These are phyloP conservation scores for Hartigia nigra DNA, from an alignment of 2,888 invertebrate species.

Conservation along the genomic window DNA sequence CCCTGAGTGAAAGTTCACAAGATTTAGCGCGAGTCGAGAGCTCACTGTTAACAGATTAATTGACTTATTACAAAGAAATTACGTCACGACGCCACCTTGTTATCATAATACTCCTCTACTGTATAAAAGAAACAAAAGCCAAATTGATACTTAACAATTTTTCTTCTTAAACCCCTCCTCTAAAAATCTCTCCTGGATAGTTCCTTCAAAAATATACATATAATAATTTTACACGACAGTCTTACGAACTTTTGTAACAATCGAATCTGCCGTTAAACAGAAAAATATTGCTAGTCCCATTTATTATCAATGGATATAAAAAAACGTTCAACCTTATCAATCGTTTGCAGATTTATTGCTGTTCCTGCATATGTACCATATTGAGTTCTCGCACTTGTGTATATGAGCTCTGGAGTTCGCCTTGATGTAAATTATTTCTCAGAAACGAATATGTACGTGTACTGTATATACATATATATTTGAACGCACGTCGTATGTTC, in stretches of 20 bases:
- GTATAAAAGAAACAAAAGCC: not conserved
- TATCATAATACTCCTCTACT: not conserved
- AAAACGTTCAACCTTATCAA: not conserved
- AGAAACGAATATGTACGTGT: not conserved
- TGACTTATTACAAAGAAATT: not conserved
- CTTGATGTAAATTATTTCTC: not conserved
- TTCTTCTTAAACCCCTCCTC: too few relatives aligned
- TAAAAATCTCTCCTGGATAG: too few relatives aligned
- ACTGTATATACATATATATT: not conserved
- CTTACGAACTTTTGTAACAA: not conserved
- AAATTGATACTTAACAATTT: not conserved
- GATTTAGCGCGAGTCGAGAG: not conserved
- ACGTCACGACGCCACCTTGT: not conserved
- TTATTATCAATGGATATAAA: not conserved
- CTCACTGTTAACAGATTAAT: not conserved
- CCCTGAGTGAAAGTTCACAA: not conserved
- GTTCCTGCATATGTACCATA: not conserved
- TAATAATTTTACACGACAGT: not conserved
- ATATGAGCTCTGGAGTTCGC: not conserved
- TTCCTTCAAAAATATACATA: not conserved
- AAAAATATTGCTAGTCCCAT: not conserved
- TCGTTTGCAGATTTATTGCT: not conserved
- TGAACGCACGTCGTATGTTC: not conserved
- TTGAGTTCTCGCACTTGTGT: not conserved
- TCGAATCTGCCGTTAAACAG: not conserved